Percentiles rank a stretch among this genome's conserved stretches.
Evolutionary conservation across 1,140 invertebrate species (phyloP).

Genomic region (Tetranychus cinnabarinus): DNA sequence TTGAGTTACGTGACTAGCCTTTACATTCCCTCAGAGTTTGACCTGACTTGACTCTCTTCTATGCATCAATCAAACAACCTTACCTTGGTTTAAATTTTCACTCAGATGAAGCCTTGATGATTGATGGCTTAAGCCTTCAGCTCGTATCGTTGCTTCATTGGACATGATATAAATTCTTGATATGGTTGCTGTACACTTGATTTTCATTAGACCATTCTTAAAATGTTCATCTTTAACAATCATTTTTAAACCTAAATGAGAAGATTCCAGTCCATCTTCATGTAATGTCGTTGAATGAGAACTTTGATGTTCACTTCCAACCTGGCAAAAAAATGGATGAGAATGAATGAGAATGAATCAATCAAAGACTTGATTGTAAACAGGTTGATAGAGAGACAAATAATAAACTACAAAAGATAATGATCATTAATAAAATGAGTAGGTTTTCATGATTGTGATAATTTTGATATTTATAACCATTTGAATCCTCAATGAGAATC

Average conservation of each 20-base stretch:
- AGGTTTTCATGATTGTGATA: too few species aligned
- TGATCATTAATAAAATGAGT: too few species aligned
- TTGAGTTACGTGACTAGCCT: too few species aligned
- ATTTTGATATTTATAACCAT: too few species aligned
- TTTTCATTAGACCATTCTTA: conserved; percentile 15
- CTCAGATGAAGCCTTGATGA: neutral
- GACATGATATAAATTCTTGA: conserved; percentile 45
- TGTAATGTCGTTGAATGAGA: conserved; percentile 14
- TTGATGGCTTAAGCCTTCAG: neutral
- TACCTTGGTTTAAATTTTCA: neutral
- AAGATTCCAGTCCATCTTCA: conserved; percentile 17
- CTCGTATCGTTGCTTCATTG: neutral
- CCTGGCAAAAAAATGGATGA: neutral
- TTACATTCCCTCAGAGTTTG: too few species aligned
- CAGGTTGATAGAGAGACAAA: too few species aligned
- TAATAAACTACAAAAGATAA: too few species aligned
- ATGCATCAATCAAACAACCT: too few species aligned
- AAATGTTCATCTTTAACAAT: conserved; percentile 16
- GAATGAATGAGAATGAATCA: neutral
- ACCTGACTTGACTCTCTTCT: too few species aligned
- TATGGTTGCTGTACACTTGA: conserved; percentile 19
- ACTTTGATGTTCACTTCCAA: neutral
- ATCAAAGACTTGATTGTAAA: too few species aligned
- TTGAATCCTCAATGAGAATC: too few species aligned
- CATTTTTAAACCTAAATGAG: conserved; percentile 16